phyloP scores from a whole-genome alignment of 1,140 invertebrate species.

The Muscidifurax raptorellus region DNA sequence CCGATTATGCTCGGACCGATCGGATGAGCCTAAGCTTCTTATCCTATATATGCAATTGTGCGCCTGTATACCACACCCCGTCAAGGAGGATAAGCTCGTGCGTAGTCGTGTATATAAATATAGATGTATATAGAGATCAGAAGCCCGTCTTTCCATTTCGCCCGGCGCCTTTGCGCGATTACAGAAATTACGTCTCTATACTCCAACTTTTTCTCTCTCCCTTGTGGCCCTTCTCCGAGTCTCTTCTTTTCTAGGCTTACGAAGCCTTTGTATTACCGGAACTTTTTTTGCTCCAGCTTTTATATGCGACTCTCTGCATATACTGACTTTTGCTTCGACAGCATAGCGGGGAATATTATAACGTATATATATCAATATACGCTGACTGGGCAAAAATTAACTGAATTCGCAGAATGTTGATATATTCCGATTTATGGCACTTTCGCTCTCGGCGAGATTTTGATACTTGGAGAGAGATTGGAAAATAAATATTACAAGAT shows the following conservation, averaged over 20 bases:
- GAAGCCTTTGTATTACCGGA: not conserved
- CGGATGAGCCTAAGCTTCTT: constrained; percentile 33
- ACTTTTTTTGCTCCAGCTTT: not conserved
- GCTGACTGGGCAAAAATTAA: constrained; percentile 35
- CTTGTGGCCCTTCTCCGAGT: not conserved
- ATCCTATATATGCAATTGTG: constrained; percentile 41
- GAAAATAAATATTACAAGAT: not conserved
- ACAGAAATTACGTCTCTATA: not conserved
- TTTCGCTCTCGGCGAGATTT: constrained; percentile 5
- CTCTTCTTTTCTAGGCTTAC: not conserved
- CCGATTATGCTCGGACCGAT: constrained; percentile 35
- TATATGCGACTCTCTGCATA: not conserved
- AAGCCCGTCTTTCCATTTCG: constrained; percentile 23
- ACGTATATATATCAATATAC: no score
- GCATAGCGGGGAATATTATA: constrained; percentile 1
- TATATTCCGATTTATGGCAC: constrained; percentile 23
- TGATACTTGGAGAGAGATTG: not conserved
- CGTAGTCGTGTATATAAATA: not conserved
- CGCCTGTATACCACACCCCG: not conserved
- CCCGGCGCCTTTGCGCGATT: not conserved
- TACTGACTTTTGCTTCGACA: not conserved
- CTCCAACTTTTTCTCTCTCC: not conserved
- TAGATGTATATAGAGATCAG: not conserved
- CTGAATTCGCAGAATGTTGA: constrained; percentile 16
- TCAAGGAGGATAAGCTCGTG: not conserved